These are phyloP conservation scores for Eulemur albifrons DNA, from an alignment of 2,797 vertebrate genomes.

Conservation along the genomic window DNA sequence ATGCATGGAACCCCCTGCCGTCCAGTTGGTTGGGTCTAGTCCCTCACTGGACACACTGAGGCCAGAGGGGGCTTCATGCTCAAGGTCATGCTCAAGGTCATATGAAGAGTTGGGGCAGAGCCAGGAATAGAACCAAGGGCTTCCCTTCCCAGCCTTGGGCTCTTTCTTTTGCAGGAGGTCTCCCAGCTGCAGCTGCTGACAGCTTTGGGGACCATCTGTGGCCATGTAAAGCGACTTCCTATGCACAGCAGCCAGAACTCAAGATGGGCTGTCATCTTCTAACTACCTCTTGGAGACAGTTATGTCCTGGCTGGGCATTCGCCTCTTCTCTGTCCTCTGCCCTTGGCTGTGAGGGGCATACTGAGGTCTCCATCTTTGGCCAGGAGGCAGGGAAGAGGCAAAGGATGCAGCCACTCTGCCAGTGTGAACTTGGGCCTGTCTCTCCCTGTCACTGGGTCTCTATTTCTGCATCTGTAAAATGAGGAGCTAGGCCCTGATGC, in stretches of 20 bases:
- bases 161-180: neutral
- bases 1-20: neutral
- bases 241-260: neutral
- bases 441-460: neutral
- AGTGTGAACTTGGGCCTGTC: neutral
- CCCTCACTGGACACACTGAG: neutral
- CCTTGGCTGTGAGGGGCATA: neutral
- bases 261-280: neutral
- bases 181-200: neutral
- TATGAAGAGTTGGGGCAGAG: neutral
- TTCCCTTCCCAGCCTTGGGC: neutral
- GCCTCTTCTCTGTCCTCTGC: neutral
- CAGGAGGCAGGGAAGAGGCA: neutral
- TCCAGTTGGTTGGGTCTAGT: neutral
- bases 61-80: neutral
- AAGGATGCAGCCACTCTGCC: neutral
- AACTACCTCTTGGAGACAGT: neutral
- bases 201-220: neutral
- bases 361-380: neutral
- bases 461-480: neutral
- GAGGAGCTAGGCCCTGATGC: neutral
- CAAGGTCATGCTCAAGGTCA: neutral
- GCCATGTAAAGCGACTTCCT: neutral
- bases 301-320: neutral
- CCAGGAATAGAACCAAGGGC: neutral